phyloP scores from a whole-genome alignment of 2,113 vertebrate genomes.

The Ictalurus furcatus region DNA sequence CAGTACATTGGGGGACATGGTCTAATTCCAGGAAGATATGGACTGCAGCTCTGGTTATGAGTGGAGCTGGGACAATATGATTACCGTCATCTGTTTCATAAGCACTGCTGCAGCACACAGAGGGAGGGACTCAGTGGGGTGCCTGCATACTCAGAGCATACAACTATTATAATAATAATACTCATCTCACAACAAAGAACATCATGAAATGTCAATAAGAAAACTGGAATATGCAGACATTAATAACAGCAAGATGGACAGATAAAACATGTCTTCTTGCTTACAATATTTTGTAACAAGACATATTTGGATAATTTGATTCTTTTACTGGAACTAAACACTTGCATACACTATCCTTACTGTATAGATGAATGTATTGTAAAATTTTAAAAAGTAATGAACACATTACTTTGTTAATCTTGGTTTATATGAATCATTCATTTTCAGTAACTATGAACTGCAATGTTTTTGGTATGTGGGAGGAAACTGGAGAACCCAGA shows the following conservation, averaged over 20 bases:
- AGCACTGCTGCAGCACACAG: conserved; percentile 44
- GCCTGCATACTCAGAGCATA: conserved; percentile 10
- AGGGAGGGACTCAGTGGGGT: conserved; percentile 19
- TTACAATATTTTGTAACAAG: background rate
- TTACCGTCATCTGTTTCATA: conserved; percentile 51
- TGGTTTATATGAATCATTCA: background rate
- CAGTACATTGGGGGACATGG: conserved; percentile 1
- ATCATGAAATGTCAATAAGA: background rate
- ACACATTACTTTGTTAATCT: background rate
- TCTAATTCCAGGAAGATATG: conserved; percentile 1
- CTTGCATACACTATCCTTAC: background rate
- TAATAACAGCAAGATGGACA: too few species aligned
- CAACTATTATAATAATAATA: background rate
- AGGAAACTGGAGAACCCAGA: background rate
- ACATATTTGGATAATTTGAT: background rate
- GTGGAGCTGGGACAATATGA: conserved; percentile 13
- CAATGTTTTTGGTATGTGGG: background rate
- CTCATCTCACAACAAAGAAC: background rate
- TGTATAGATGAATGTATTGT: background rate
- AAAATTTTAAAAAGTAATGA: background rate
- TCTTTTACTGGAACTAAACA: background rate
- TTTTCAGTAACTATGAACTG: background rate
- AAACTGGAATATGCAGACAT: background rate
- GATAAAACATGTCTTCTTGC: background rate
- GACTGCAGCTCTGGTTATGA: conserved; percentile 22